Evolutionary conservation across 2,797 vertebrate genomes (phyloP), one percentile per base, ranked within the genome.

Genomic region (Notamacropus eugenii): DNA sequence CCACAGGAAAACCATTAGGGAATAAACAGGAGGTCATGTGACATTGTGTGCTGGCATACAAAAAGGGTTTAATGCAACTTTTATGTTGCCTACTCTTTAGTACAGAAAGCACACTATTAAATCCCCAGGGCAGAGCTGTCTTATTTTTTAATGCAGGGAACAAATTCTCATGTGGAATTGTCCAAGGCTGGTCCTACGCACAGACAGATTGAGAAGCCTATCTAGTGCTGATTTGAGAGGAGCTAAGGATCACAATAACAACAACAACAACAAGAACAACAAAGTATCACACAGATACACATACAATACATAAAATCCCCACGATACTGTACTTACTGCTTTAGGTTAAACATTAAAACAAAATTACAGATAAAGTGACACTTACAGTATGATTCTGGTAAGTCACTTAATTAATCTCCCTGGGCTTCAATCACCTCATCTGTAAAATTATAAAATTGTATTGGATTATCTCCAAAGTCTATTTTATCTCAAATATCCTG

Each of bases 21-120:
- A 97, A 95, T 92, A 97, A 98, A 97, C 27, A 91, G n/a, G 1
- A 90, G 94, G 95, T 87, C 1, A n/a, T 56, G 50, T 93, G 94
- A 94, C 90, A 90, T 34, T 91, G 90, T 34, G 91, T 90, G 55
- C 95, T 93, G 28, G 95, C 97, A 97, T 54, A 93, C 0, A 62
- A 98, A 95, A 97, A 58, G 27, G 67, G 34, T 92, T 96, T 97
- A 97, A 98, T 97, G 97, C 96, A 95, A 95, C 97, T 98, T 98
- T 94, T 95, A 57, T 95, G 96, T 97, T 95, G n/a, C 74, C 93
- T 2, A 5, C 91, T 74, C 40, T 67, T 94, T 67, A 56, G 40
- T 12, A 90, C 22, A 57, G 82, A 55, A 94, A 94, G 92, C 1
- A 58, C 27, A 93, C 87, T 92, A 90, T 91, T 97, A 95, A 97